Evolutionary conservation across 2,113 vertebrate genomes (phyloP), one percentile per base, ranked within the genome.

Genomic region (Pseudonaja textilis): DNA sequence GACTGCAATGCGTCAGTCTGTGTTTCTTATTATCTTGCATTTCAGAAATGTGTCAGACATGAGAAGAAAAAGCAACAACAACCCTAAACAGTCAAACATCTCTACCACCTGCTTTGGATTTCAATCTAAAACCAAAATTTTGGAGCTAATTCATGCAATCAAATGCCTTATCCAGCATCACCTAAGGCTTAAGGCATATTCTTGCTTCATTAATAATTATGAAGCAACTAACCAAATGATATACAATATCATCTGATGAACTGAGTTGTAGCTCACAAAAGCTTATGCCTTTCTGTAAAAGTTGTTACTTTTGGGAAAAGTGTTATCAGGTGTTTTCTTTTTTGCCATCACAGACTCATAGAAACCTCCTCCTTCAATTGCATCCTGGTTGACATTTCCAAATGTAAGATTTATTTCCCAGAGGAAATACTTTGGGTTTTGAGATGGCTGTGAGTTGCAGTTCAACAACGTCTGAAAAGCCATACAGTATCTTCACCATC

Each of bases 1-100:
- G 97, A 97, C 95, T 97, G 96, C 94, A 47, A 93, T 94, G 90
- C 96, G 91, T 96, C 96, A 96, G 94, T 96, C 92, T 91, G 91
- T 55, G 5, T 94, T 96, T 96, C 42, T 93, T 95, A 95, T 93
- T 23, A 91, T 94, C 86, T 87, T 57, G 88, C 81, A 45, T 96
- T 97, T 95, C 92, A 94, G 93, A 93, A 3, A 96, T 96, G 93
- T 85, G 89, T 95, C 95, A 96, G 92, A 96, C 3, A 9, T 94
- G 88, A 39, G 54, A 39, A 55, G 16, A 16, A 5, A n/a, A 52
- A 50, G 29, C 52, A 20, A 1, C 3, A 7, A 34, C 42, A 55
- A 55, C 7, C 34, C 29, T 0, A 93, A 96, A 95, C 57, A 92
- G 95, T 96, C 42, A 94, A 92, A 91, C 47, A 81, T 26, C 4